A percentile compares a stretch with the other conserved stretches of the same genome.
These are phyloP conservation scores for Catocala nupta DNA, from an alignment of 2,888 invertebrate species.

Conservation along the genomic window DNA sequence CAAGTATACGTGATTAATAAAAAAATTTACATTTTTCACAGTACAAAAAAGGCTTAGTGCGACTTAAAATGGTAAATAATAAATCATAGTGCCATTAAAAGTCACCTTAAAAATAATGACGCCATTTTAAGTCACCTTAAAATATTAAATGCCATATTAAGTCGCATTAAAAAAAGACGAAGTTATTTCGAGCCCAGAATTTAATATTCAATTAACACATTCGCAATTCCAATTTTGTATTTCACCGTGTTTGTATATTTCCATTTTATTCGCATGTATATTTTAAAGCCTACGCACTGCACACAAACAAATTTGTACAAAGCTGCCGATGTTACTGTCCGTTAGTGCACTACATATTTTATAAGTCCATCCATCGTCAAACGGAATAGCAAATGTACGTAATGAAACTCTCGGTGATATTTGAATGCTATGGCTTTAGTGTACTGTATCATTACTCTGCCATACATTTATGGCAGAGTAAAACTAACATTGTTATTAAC, in stretches of 20 bases:
- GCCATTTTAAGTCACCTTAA: too few species aligned
- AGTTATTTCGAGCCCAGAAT: neutral
- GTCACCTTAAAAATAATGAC: too few species aligned
- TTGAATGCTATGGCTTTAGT: slow-evolving; percentile 16
- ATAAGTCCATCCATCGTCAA: slow-evolving; percentile 41
- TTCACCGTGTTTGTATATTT: neutral
- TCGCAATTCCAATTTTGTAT: neutral
- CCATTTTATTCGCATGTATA: slow-evolving; percentile 6
- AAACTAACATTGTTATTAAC: neutral
- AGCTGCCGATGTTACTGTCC: slow-evolving; percentile 20
- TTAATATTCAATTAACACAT: slow-evolving; percentile 4
- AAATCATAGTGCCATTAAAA: too few species aligned
- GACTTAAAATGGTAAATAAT: too few species aligned
- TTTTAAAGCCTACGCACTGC: slow-evolving; percentile 2
- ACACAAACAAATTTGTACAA: slow-evolving; percentile 9
- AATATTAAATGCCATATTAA: too few species aligned
- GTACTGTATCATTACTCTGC: too few species aligned
- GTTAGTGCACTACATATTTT: slow-evolving; percentile 46
- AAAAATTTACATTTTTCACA: too few species aligned
- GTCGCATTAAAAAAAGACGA: neutral
- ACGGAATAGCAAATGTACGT: slow-evolving; percentile 49
- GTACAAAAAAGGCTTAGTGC: too few species aligned
- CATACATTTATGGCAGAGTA: neutral
- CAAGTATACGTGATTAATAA: too few species aligned
- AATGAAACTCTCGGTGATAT: slow-evolving; percentile 42